Percentiles rank a stretch among this genome's conserved stretches.
Evolutionary conservation across 2,113 vertebrate genomes (phyloP).

Genomic region (Colistium nudipinnis): DNA sequence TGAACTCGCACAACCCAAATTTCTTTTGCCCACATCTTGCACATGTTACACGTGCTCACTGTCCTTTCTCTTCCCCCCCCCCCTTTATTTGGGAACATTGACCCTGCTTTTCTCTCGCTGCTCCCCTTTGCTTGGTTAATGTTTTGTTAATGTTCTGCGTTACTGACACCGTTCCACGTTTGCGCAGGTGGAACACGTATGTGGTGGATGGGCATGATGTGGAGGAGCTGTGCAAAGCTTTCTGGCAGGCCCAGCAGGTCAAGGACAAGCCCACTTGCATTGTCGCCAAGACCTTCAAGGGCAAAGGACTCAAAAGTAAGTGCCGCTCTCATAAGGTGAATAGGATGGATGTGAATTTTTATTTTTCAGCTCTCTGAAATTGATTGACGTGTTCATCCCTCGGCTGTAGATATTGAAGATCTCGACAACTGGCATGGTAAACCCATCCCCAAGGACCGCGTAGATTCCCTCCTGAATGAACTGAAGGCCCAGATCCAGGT

Average conservation of each 20-base stretch:
- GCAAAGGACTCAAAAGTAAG: slow-evolving; percentile 87
- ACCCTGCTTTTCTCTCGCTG: background rate
- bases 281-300: slow-evolving; percentile 89
- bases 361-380: background rate
- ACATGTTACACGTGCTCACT: background rate
- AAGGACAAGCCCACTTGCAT: slow-evolving; percentile 88
- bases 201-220: slow-evolving; percentile 88
- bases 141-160: background rate
- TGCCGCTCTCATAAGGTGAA: background rate
- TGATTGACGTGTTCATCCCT: background rate
- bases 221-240: slow-evolving; percentile 84
- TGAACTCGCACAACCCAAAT: background rate
- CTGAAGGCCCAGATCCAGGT: slow-evolving; percentile 83
- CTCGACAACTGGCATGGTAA: slow-evolving; percentile 89
- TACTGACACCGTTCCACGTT: slow-evolving; percentile 4
- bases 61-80: background rate
- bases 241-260: slow-evolving; percentile 84
- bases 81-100: background rate
- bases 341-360: background rate
- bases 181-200: slow-evolving; percentile 87
- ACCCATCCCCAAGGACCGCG: slow-evolving; percentile 85
- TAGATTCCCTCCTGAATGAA: slow-evolving; percentile 79
- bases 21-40: background rate
- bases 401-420: slow-evolving; percentile 84
- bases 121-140: background rate